Evolutionary conservation across 2,888 invertebrate genomes (phyloP), one percentile per base, ranked within the genome.

Genomic region (Tiphia femorata): DNA sequence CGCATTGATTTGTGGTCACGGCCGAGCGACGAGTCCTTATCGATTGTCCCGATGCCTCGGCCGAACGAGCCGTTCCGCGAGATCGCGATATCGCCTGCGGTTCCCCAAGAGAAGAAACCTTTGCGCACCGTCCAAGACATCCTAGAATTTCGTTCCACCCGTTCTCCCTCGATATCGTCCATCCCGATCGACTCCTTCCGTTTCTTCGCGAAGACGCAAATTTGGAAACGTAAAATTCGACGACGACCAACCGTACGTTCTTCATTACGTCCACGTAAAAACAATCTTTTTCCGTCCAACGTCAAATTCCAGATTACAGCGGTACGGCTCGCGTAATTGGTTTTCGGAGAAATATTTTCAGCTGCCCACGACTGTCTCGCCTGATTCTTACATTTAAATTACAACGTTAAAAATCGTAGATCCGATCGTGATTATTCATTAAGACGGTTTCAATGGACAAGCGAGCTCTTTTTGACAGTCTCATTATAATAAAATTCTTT

Each of bases 1-100:
- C 49, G 49, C 72, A 49, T 72, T 72, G 70, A 70, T 70, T 70
- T 70, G 70, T 70, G 62, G 60, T 65, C 57, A 59, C 60, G 46
- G 49, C 38, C 37, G 42, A 49, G 64, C 64, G 62, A 51, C 38
- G 41, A 41, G 65, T 52, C 65, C 70, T 70, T 70, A 70, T 70
- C 70, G 70, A 70, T 70, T 71, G 64, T 58, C 58, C 44, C 46
- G 50, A 57, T 58, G 64, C n/a, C n/a, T 64, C 64, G 27, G 12
- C 41, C 10, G 12, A 14, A 21, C 64, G 60, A 52, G 53, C 46
- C 56, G 49, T 47, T 50, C 47, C 49, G 54, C 43, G 49, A 63
- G 62, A 70, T 67, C 58, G 60, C 67, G 68, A 63, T 68, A 68
- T 58, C 63, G 63, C 62, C 38, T 29, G 33, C 33, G 27, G 25